These are phyloP conservation scores for Amphiprion percula DNA, from an alignment of 2,113 vertebrate species.

Conservation along the genomic window DNA sequence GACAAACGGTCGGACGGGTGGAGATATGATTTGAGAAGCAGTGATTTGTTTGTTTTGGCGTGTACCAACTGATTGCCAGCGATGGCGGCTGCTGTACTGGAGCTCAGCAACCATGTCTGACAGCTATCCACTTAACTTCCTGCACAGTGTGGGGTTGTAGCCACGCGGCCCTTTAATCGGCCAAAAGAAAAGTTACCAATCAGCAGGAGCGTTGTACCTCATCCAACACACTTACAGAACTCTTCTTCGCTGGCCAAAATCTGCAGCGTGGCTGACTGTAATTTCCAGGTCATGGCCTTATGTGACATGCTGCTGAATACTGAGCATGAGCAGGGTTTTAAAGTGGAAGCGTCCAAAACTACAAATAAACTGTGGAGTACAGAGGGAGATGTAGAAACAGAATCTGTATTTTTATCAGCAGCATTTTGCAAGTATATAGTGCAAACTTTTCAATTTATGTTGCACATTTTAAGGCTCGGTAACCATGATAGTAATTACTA, in stretches of 20 bases:
- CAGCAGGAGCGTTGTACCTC: conserved; percentile 16
- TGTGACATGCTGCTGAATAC: background rate
- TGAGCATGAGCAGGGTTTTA: background rate
- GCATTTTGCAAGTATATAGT: background rate
- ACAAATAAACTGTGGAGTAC: background rate
- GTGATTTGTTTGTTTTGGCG: conserved; percentile 26
- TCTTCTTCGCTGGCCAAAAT: conserved; percentile 8
- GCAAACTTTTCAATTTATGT: conserved; percentile 4
- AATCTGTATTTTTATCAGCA: no score
- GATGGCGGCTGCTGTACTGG: conserved; percentile 18
- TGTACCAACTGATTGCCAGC: conserved; percentile 17
- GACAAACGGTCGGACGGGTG: conserved; percentile 2
- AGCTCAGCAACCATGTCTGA: conserved; percentile 47
- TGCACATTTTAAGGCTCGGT: no score
- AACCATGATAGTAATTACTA: background rate
- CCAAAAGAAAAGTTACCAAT: conserved; percentile 35
- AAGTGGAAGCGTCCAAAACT: background rate
- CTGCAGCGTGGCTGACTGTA: background rate
- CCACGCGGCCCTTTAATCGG: conserved; percentile 37
- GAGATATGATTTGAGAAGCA: conserved; percentile 19
- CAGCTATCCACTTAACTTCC: conserved; percentile 68
- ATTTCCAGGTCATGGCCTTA: conserved; percentile 11
- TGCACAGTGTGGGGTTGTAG: conserved; percentile 26
- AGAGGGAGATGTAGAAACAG: background rate
- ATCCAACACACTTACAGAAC: conserved; percentile 19